Evolutionary conservation across 2,113 vertebrate genomes (phyloP), one percentile per base, ranked within the genome.

Genomic region (Barbus barbus): DNA sequence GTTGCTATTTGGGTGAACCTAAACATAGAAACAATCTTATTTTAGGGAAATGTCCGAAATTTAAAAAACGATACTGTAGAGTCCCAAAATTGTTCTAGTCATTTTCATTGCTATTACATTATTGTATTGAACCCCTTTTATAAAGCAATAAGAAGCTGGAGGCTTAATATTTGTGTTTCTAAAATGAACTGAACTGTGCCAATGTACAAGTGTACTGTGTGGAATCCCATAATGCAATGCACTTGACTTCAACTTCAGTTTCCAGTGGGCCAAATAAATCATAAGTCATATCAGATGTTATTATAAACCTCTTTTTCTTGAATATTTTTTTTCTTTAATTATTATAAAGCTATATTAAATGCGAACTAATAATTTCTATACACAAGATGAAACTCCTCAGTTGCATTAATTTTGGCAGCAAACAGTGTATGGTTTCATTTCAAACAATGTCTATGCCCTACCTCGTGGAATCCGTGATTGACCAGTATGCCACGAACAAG

Each of bases 401-500:
- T n/a, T 51, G 28, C 11, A 79, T 83, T 33, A 33, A 5, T 26
- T 22, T 7, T 53, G 6, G 9, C 69, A 81, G 71, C 24, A 65
- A 46, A 74, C 12, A 51, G 72, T 28, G 41, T 51, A 31, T 20
- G 44, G 9, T 53, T 22, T 48, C 0, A 33, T 79, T 88, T 33
- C 31, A 36, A 12, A 2, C 31, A 11, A 38, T 71, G 33, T 71
- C 22, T 12, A 1, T 22, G 65, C 9, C 38, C 31, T 92, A 98
- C 98, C 95, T 99, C 97, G 81, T 95, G 96, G 93, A 99, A 99
- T 69, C 97, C 97, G 88, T 99, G 98, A 87, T 95, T 96, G 88
- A 94, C 85, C 78, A 99, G 95, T 86, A 98, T 94, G 91, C 93
- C 96, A 81, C 98, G 96, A 8, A 99, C 96, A 87, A 99, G 94